Evolutionary conservation across 30 jellyfish, hydroid and myxozoan genomes (phyloP), one percentile per base, ranked within the genome.

Genomic region (Clytia hemisphaerica): DNA sequence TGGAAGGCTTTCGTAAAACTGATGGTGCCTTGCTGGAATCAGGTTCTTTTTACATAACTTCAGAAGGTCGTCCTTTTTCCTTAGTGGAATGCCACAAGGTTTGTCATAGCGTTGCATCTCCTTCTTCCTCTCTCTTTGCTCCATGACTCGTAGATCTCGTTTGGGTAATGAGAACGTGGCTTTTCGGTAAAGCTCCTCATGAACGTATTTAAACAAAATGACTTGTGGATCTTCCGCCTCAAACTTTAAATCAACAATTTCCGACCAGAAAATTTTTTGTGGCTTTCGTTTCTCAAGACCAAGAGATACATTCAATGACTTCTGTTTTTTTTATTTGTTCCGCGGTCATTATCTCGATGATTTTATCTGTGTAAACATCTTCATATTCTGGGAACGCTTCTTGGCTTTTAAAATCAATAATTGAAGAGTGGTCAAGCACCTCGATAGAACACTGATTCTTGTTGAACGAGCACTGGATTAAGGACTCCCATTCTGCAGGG

Each of bases 381-480:
- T 10, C 53, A 40, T 40, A 40, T 40, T n/a, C n/a, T n/a, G n/a
- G n/a, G n/a, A n/a, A n/a, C n/a, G n/a, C n/a, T n/a, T n/a, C n/a
- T n/a, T n/a, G n/a, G n/a, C n/a, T n/a, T n/a, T n/a, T n/a, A n/a
- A n/a, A n/a, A n/a, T n/a, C n/a, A n/a, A n/a, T n/a, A n/a, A n/a
- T n/a, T n/a, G n/a, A n/a, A n/a, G n/a, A n/a, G n/a, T n/a, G n/a
- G n/a, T n/a, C n/a, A n/a, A n/a, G n/a, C n/a, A n/a, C n/a, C n/a
- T n/a, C n/a, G n/a, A n/a, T n/a, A n/a, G n/a, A n/a, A n/a, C n/a
- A 40, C 10, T n/a, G 53, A 40, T 40, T 40, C n/a, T 40, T 40
- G 53, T 40, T 40, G n/a, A 40, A 40, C 53, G 53, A 40, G 53
- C 53, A 40, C 53, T 40, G 53, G 53, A 40, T 40, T 40, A 40